A percentile compares a stretch with the other conserved stretches of the same genome.
phyloP scores from a whole-genome alignment of 1,140 invertebrate species.

The Drosophila hydei region DNA sequence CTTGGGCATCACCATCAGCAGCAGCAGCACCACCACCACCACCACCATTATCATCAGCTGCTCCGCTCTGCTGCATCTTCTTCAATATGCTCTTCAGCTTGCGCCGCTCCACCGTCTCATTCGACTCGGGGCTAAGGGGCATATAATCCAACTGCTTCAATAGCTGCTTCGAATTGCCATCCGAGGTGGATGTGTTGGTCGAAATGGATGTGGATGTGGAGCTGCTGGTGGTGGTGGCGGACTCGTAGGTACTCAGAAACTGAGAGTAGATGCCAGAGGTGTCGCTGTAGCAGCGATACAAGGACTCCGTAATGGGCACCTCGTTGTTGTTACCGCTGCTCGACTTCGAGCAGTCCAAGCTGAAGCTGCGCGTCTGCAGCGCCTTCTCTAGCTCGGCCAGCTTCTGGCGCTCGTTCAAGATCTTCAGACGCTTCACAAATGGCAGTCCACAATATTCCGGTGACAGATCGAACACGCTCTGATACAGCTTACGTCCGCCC shows the following conservation, averaged over 20 bases:
- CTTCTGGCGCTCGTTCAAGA: constrained; percentile 94
- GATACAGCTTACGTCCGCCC: constrained; percentile 58
- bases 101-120: constrained; percentile 92
- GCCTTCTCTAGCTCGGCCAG: constrained; percentile 91
- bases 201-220: constrained; percentile 57
- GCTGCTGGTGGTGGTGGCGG: constrained; percentile 56
- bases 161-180: constrained; percentile 71
- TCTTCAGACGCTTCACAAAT: constrained; percentile 94
- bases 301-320: constrained; percentile 85
- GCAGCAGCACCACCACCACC: constrained; percentile 58
- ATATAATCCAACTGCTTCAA: constrained; percentile 73
- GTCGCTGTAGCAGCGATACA: constrained; percentile 88
- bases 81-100: constrained; percentile 94
- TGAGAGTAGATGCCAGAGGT: constrained; percentile 80
- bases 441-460: constrained; percentile 94
- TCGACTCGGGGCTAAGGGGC: constrained; percentile 88
- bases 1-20: constrained; percentile 84
- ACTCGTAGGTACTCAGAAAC: constrained; percentile 73
- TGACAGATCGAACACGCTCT: constrained; percentile 93
- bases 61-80: constrained; percentile 85
- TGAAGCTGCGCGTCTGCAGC: constrained; percentile 90
- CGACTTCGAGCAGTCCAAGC: constrained; percentile 90
- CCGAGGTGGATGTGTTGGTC: constrained; percentile 61
- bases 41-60: constrained; percentile 3
- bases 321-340: constrained; percentile 84